Evolutionary conservation across 2,113 vertebrate genomes (phyloP).

Genomic region (Scolopax mira): DNA sequence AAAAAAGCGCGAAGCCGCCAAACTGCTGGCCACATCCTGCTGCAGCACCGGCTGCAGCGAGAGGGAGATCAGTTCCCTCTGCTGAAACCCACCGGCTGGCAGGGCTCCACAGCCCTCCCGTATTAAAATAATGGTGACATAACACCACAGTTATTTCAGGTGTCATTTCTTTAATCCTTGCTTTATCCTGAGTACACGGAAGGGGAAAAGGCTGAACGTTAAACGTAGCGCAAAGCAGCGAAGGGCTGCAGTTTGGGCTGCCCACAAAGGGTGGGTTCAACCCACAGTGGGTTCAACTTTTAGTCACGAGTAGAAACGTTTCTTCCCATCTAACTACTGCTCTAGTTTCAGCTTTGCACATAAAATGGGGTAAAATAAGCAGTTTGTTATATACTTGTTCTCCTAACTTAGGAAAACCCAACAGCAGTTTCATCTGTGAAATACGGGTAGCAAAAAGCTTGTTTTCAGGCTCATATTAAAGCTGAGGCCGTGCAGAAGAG

Average conservation of each 20-base stretch:
- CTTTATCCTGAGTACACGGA: neutral
- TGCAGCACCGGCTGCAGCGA: constrained; percentile 68
- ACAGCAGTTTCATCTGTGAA: neutral
- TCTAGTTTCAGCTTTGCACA: neutral
- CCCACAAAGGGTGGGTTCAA: neutral
- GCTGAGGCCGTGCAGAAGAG: fast-evolving
- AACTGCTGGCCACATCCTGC: constrained; percentile 49
- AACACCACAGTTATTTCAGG: neutral
- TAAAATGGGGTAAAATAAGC: neutral
- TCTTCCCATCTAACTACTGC: neutral
- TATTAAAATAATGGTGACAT: neutral
- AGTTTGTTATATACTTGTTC: neutral
- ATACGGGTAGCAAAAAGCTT: fast-evolving
- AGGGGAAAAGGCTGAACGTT: neutral
- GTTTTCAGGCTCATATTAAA: neutral
- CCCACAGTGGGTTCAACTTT: neutral
- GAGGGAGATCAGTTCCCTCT: constrained; percentile 60
- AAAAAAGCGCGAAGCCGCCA: neutral
- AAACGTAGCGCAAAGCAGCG: neutral
- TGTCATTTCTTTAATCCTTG: neutral
- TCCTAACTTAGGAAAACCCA: neutral
- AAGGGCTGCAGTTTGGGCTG: neutral
- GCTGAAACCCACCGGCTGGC: neutral
- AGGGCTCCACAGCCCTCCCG: fast-evolving
- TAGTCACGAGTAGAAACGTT: neutral